phyloP scores from a whole-genome alignment of 2,113 vertebrate genomes.

The Bettongia penicillata region DNA sequence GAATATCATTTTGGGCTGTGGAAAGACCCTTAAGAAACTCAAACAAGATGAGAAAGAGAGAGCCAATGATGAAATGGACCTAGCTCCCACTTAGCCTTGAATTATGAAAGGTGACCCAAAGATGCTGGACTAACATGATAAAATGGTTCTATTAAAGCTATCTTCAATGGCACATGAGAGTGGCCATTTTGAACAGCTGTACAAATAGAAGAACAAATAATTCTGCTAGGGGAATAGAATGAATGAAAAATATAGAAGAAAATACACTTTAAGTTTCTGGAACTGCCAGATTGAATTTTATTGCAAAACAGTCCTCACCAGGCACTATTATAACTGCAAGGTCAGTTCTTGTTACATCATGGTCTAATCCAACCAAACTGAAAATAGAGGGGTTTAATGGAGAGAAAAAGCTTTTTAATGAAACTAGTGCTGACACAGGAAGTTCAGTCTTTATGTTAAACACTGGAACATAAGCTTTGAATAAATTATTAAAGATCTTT shows the following conservation, averaged over 20 bases:
- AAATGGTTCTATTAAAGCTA: not conserved
- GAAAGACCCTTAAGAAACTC: not conserved
- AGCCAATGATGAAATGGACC: not conserved
- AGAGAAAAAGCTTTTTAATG: not conserved
- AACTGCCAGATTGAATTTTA: slow-evolving; percentile 15
- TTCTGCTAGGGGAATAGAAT: slow-evolving; percentile 23
- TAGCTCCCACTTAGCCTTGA: not conserved
- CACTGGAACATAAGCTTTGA: not conserved
- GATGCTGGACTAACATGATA: not conserved
- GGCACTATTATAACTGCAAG: not conserved
- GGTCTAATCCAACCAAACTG: slow-evolving; percentile 17
- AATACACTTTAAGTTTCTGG: slow-evolving; percentile 10
- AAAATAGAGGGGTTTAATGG: not conserved
- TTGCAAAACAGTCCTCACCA: not conserved
- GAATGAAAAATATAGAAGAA: slow-evolving; percentile 11
- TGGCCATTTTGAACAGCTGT: not conserved
- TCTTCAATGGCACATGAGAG: slow-evolving; percentile 20
- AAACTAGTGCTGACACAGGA: not conserved
- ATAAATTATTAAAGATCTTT: slow-evolving; percentile 37
- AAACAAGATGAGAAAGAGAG: not conserved
- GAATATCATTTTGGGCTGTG: not conserved
- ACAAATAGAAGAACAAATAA: slow-evolving; percentile 39
- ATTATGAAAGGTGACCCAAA: slow-evolving; percentile 28
- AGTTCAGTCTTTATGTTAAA: not conserved
- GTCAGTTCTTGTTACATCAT: slow-evolving; percentile 14